Evolutionary conservation across 2,888 invertebrate genomes (phyloP).

Genomic region (Drosophila tanythrix): DNA sequence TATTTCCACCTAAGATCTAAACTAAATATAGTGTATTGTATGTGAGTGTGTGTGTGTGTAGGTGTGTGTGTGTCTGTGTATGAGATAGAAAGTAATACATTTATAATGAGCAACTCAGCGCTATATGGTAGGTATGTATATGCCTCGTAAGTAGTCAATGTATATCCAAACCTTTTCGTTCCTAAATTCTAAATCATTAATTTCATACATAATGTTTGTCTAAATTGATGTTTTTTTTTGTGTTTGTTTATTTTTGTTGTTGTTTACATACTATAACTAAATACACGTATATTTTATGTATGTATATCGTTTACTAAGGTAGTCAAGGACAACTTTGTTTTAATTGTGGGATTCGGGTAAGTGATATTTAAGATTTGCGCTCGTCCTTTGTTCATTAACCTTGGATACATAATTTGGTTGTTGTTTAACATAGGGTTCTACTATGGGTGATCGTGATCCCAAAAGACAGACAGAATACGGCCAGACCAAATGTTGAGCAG

Average conservation of each 20-base stretch:
- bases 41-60: conserved; percentile 43
- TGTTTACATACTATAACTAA: conserved; percentile 72
- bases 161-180: conserved; percentile 70
- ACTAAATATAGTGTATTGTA: conserved; percentile 70
- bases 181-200: conserved; percentile 68
- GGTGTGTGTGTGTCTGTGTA: conserved; percentile 25
- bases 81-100: conserved; percentile 64
- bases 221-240: conserved; percentile 47
- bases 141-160: conserved; percentile 61
- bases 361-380: conserved; percentile 49
- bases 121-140: conserved; percentile 45
- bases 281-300: conserved; percentile 58
- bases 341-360: conserved; percentile 12
- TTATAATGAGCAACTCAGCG: conserved; percentile 76
- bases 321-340: conserved; percentile 54
- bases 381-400: conserved; percentile 2
- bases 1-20: conserved; percentile 74
- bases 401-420: conserved; percentile 1
- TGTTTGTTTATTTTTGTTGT: conserved; percentile 36
- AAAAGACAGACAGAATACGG: conserved; percentile 44
- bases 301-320: conserved; percentile 53
- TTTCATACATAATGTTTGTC: conserved; percentile 60
- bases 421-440: conserved; percentile 21
- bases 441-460: conserved; percentile 7
- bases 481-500: conserved; percentile 58